Conservation (phyloP, 2,113 vertebrate species). For the Benitochromis conjunctus region DNA sequence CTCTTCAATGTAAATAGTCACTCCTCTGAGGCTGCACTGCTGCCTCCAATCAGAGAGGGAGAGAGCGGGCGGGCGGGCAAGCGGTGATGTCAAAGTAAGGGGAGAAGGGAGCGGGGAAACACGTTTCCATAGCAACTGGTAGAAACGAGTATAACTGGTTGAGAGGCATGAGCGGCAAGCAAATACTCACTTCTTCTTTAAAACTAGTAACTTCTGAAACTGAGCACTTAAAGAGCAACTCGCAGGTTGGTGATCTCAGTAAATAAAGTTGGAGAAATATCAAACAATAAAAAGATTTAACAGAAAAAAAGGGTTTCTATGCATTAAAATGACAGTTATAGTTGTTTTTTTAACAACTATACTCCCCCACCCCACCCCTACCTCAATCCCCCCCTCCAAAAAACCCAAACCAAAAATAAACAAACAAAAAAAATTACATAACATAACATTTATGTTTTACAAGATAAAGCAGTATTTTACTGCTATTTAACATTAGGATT, state of each 20-base stretch:
- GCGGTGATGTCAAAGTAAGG: conserved; percentile 42
- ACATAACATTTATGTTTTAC: not conserved
- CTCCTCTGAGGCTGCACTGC: conserved; percentile 29
- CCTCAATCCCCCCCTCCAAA: too few species aligned
- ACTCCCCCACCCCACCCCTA: not conserved
- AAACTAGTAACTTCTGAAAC: conserved; percentile 24
- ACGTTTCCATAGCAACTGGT: conserved; percentile 72
- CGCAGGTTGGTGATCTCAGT: not conserved
- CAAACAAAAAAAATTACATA: too few species aligned
- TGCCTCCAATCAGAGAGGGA: conserved; percentile 38
- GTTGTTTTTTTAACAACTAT: not conserved
- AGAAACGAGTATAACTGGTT: conserved; percentile 64
- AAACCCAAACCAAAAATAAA: too few species aligned
- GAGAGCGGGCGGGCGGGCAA: not conserved
- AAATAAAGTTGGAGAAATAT: not conserved
- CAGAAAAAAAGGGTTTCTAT: not conserved
- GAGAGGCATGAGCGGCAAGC: conserved; percentile 66
- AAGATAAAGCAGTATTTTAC: not conserved
- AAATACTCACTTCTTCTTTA: conserved; percentile 51
- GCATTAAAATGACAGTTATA: not conserved
- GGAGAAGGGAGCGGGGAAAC: conserved; percentile 46
- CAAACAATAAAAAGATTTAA: not conserved
- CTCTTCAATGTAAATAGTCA: conserved; percentile 44
- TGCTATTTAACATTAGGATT: not conserved
- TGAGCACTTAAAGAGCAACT: not conserved